These are phyloP conservation scores for Cynopterus sphinx DNA, from an alignment of 2,797 vertebrate genomes.

Conservation along the genomic window DNA sequence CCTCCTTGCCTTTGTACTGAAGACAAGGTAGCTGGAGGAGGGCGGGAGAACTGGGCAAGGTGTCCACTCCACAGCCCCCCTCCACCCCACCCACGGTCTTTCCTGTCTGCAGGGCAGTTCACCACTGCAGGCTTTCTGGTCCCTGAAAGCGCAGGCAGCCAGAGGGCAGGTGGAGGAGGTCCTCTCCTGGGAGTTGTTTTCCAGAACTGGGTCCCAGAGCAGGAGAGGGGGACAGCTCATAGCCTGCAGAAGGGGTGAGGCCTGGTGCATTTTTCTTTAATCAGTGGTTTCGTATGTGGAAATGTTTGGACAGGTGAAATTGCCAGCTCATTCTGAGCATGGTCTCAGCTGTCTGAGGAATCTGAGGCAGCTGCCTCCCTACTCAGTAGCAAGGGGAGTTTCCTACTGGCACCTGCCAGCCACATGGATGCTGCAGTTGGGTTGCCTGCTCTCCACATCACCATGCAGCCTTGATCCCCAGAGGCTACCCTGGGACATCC, in stretches of 20 bases:
- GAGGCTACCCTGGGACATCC: background rate
- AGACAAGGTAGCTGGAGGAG: background rate
- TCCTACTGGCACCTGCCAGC: background rate
- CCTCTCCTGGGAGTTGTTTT: background rate
- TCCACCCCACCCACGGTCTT: background rate
- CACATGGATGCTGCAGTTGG: background rate
- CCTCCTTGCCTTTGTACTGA: background rate
- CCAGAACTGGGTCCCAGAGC: background rate
- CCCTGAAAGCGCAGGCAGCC: background rate
- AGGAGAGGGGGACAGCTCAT: background rate
- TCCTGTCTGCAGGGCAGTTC: background rate
- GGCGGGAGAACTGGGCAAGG: background rate
- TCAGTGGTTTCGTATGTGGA: background rate
- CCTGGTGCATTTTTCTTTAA: background rate
- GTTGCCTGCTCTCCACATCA: too few relatives aligned
- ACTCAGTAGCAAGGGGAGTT: fast-evolving
- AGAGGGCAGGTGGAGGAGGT: background rate
- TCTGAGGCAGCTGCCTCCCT: background rate
- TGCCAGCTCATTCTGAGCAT: background rate
- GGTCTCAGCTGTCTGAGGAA: background rate
- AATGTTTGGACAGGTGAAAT: background rate
- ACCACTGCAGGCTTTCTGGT: background rate
- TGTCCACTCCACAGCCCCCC: too few relatives aligned
- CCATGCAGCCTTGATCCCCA: background rate
- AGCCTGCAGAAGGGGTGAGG: background rate